Evolutionary conservation across 2,797 vertebrate genomes (phyloP).

Genomic region (Falco concolor): DNA sequence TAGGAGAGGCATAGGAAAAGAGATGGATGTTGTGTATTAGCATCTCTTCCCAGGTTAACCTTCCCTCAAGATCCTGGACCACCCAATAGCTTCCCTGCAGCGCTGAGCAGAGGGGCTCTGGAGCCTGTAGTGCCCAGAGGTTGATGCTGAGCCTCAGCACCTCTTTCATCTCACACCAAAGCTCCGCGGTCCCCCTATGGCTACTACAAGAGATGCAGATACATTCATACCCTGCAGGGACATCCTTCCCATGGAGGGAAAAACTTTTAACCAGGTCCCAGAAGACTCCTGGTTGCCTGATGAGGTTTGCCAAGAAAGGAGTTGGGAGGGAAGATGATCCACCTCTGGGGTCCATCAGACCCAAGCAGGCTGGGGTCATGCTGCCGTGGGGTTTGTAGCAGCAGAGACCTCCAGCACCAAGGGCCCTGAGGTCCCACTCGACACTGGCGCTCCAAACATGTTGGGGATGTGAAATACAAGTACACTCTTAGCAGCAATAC

Average conservation of each 20-base stretch:
- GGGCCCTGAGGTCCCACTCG: fast-evolving
- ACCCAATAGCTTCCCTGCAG: fast-evolving
- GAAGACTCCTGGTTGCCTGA: background rate
- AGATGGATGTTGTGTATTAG: fast-evolving
- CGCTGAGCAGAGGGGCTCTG: background rate
- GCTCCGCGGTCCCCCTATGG: fast-evolving
- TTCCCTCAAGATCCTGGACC: background rate
- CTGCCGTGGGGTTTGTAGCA: background rate
- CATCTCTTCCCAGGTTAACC: background rate
- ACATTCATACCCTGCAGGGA: background rate
- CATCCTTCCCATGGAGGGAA: background rate
- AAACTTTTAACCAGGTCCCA: background rate
- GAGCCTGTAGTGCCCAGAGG: background rate
- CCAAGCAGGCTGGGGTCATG: background rate
- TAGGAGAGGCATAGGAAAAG: background rate
- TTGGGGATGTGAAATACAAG: background rate
- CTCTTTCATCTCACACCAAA: background rate
- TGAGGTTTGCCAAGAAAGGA: background rate
- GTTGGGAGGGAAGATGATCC: background rate
- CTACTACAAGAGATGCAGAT: background rate
- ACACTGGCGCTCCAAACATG: fast-evolving
- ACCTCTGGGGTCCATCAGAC: background rate
- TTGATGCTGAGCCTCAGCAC: background rate
- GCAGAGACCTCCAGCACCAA: background rate
- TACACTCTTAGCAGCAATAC: fast-evolving